These are phyloP conservation scores for Linepithema humile DNA, from an alignment of 1,140 invertebrate species.

Conservation along the genomic window DNA sequence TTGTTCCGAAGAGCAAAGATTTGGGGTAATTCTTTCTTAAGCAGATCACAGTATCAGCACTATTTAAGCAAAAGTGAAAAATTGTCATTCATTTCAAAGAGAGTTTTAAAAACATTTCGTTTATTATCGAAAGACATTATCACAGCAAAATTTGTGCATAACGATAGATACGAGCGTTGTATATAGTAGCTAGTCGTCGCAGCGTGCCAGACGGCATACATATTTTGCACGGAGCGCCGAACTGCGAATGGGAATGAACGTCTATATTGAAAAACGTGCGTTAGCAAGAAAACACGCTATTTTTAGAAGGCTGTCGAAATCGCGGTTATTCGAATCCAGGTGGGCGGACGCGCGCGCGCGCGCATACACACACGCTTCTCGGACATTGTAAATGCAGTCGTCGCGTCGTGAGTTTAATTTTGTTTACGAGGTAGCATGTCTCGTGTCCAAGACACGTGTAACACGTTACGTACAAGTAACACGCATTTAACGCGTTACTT, in stretches of 20 bases:
- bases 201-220: neutral
- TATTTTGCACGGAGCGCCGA: neutral
- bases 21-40: neutral
- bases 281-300: conserved; percentile 42
- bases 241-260: neutral
- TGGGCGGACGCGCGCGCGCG: neutral
- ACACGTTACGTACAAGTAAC: neutral
- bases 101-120: neutral
- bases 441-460: conserved; percentile 30
- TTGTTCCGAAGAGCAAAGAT: neutral
- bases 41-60: neutral
- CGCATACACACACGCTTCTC: neutral
- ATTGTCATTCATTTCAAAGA: neutral
- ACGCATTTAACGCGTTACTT: neutral
- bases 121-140: neutral
- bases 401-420: neutral
- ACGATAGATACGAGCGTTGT: neutral
- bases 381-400: neutral
- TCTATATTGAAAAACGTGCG: neutral
- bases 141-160: too few relatives aligned
- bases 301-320: conserved; percentile 57
- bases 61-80: neutral
- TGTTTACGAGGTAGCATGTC: conserved; percentile 3
- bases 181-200: neutral
- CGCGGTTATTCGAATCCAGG: conserved; percentile 28